phyloP scores from a whole-genome alignment of 2,888 invertebrate species.

The Phoenoteleia sp. region DNA sequence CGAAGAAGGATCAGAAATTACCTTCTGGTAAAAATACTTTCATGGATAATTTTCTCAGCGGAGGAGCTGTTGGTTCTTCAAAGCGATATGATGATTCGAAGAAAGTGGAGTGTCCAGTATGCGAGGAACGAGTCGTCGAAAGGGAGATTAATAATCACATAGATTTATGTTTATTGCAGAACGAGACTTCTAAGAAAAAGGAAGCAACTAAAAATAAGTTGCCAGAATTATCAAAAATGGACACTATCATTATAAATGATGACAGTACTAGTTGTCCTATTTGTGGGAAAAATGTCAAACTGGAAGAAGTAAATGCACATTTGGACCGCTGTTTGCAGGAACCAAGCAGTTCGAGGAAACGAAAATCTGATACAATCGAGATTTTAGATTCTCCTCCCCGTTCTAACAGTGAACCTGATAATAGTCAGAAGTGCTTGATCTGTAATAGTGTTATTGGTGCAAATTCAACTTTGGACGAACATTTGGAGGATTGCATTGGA shows the following conservation, averaged over 20 bases:
- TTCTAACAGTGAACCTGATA: slow-evolving; percentile 24
- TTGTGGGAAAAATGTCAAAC: neutral
- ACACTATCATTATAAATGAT: slow-evolving; percentile 20
- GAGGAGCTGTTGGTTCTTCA: slow-evolving; percentile 82
- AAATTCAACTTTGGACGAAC: slow-evolving; percentile 84
- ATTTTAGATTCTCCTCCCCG: slow-evolving; percentile 50
- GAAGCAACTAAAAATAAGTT: neutral
- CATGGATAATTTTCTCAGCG: too few relatives aligned
- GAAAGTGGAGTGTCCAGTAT: slow-evolving; percentile 89
- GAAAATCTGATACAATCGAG: slow-evolving; percentile 37
- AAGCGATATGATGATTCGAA: slow-evolving; percentile 82
- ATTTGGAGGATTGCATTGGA: slow-evolving; percentile 86
- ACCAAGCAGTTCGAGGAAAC: slow-evolving; percentile 75
- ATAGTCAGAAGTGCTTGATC: slow-evolving; percentile 79
- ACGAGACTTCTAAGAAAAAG: slow-evolving; percentile 38
- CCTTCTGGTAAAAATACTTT: neutral
- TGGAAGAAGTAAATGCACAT: slow-evolving; percentile 16
- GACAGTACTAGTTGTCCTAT: slow-evolving; percentile 36
- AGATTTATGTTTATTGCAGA: slow-evolving; percentile 85
- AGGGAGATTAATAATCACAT: slow-evolving; percentile 89
- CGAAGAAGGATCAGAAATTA: neutral
- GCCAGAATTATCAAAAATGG: neutral
- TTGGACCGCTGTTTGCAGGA: slow-evolving; percentile 9
- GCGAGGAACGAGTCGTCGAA: slow-evolving; percentile 87
- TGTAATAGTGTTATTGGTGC: slow-evolving; percentile 77